Conservation (phyloP, 2,113 vertebrate genomes). For the Ramphastos sulfuratus region DNA sequence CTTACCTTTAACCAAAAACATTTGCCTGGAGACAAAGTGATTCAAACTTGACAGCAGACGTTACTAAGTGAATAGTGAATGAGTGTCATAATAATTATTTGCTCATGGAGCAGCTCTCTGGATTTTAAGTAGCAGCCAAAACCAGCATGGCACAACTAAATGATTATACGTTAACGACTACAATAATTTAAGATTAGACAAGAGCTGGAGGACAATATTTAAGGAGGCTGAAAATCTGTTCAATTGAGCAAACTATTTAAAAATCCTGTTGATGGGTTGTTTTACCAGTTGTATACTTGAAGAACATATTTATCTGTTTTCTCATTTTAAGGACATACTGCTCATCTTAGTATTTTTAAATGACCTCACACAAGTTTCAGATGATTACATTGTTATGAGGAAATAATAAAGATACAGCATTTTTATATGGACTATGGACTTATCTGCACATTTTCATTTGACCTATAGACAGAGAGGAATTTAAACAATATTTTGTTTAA, state of each 20-base stretch:
- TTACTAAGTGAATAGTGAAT: not conserved
- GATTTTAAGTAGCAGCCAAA: not conserved
- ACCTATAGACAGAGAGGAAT: not conserved
- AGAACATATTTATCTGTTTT: constrained; percentile 31
- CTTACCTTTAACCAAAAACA: not conserved
- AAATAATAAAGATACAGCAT: constrained; percentile 8
- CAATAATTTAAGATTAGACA: constrained; percentile 19
- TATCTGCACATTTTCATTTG: not conserved
- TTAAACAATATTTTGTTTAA: not conserved
- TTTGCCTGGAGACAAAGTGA: constrained; percentile 14
- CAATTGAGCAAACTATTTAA: not conserved
- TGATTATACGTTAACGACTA: not conserved
- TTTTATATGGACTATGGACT: not conserved
- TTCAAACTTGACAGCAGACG: not conserved
- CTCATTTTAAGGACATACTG: not conserved
- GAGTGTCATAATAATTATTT: constrained; percentile 5
- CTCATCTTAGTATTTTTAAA: not conserved
- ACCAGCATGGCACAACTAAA: not conserved
- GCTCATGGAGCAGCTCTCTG: not conserved
- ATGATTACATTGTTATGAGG: not conserved
- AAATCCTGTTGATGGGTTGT: not conserved
- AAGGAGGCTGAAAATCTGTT: constrained; percentile 6
- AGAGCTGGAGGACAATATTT: not conserved
- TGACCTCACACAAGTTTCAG: not conserved
- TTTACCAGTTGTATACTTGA: not conserved